Conservation (phyloP, 2,797 vertebrate species). For the Natrix natrix region DNA sequence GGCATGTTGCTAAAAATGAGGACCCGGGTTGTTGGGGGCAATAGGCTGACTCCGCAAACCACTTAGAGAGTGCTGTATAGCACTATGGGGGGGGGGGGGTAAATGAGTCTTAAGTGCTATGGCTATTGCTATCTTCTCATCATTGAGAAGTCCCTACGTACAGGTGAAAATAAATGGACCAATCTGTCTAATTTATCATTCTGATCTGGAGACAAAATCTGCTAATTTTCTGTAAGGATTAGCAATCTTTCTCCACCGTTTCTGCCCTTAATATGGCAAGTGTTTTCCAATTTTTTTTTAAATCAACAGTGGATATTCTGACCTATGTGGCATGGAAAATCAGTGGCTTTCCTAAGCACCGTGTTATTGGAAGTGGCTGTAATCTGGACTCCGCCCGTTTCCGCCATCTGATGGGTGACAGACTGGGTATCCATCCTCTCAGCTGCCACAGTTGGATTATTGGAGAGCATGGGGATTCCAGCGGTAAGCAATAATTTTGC, state of each 20-base stretch:
- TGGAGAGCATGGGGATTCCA: conserved; percentile 96
- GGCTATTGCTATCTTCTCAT: neutral
- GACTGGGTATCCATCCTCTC: conserved; percentile 84
- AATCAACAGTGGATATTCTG: conserved; percentile 87
- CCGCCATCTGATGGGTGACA: conserved; percentile 93
- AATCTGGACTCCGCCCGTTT: conserved; percentile 97
- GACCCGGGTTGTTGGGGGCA: neutral
- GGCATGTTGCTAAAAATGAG: neutral
- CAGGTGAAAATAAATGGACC: neutral
- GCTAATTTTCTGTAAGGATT: neutral
- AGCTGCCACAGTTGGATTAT: conserved; percentile 96
- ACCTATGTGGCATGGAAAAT: conserved; percentile 98
- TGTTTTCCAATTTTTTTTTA: conserved; percentile 14
- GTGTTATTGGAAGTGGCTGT: conserved; percentile 93
- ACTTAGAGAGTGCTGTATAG: neutral
- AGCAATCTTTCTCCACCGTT: neutral
- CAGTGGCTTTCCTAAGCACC: conserved; percentile 93
- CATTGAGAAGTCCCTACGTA: neutral
- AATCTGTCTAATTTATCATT: neutral
- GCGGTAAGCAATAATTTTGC: conserved; percentile 77
- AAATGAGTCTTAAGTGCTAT: neutral
- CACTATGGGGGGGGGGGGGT: neutral
- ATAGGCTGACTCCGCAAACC: neutral
- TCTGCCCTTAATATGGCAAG: neutral
- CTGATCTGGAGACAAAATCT: neutral